Conservation (phyloP, 2,113 vertebrate genomes). For the Microcebus lehilahytsara region DNA sequence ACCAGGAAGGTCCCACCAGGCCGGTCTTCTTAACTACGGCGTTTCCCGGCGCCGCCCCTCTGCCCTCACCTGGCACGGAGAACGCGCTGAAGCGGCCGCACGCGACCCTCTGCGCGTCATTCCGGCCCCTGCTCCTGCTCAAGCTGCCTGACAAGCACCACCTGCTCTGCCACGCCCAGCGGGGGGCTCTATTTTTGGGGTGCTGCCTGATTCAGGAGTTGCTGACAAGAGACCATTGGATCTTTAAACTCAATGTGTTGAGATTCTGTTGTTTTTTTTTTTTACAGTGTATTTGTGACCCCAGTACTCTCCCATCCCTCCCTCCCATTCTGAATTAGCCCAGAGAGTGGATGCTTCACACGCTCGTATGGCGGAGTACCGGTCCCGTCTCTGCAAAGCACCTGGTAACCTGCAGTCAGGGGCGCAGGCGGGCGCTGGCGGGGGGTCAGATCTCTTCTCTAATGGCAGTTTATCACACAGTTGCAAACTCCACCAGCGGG, state of each 20-base stretch:
- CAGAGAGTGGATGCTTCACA: not conserved
- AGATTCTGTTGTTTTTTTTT: not conserved
- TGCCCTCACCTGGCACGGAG: not conserved
- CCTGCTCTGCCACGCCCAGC: not conserved
- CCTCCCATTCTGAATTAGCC: not conserved
- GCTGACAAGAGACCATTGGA: not conserved
- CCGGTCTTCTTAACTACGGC: too few relatives aligned
- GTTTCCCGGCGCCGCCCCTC: too few relatives aligned
- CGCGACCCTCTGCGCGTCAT: too few relatives aligned
- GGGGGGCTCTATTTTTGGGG: too few relatives aligned
- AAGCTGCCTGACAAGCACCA: not conserved
- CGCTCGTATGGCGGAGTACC: not conserved
- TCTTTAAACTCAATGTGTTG: too few relatives aligned
- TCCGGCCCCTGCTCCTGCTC: too few relatives aligned
- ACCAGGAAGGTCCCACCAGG: too few relatives aligned
- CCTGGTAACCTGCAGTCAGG: too few relatives aligned
- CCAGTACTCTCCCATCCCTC: too few relatives aligned
- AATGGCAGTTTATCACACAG: not conserved
- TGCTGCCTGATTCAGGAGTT: not conserved
- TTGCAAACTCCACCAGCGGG: too few relatives aligned
- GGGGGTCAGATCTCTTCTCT: rapidly evolving
- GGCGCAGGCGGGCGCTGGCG: not conserved
- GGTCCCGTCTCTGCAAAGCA: not conserved
- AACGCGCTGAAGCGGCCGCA: not conserved
- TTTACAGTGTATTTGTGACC: not conserved